Conservation (phyloP, 2,888 invertebrate genomes). For the Drosophila affinis region DNA sequence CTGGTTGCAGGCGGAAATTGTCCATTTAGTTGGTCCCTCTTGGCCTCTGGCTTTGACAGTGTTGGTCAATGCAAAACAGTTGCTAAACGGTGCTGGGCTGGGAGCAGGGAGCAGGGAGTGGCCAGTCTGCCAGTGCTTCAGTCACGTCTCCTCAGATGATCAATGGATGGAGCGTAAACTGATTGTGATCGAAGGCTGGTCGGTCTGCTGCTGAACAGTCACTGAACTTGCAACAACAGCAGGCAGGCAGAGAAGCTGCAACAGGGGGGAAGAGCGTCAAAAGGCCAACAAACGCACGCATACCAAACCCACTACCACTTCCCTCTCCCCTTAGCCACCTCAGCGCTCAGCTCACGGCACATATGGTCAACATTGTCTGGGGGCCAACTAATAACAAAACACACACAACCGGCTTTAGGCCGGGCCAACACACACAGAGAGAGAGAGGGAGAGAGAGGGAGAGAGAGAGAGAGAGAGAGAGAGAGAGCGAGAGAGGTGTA, state of each 20-base stretch:
- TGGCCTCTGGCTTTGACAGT: conserved; percentile 34
- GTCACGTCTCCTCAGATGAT: conserved; percentile 45
- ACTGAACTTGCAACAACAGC: conserved; percentile 52
- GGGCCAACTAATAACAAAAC: conserved; percentile 45
- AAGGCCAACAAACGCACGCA: conserved; percentile 52
- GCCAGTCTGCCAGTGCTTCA: background rate
- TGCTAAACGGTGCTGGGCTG: conserved; percentile 4
- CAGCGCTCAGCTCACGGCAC: conserved; percentile 14
- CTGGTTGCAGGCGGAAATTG: conserved; percentile 65
- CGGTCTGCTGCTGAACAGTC: conserved; percentile 26
- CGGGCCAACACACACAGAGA: conserved; percentile 29
- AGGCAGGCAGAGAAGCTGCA: conserved; percentile 6
- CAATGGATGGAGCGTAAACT: conserved; percentile 74
- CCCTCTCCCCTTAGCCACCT: too few species aligned
- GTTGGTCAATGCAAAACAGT: conserved; percentile 59
- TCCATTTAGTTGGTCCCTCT: conserved; percentile 47
- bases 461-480: conserved; percentile 26
- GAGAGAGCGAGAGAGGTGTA: conserved; percentile 17
- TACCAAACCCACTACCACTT: conserved; percentile 28
- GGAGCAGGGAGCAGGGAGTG: conserved; percentile 23
- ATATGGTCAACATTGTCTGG: conserved; percentile 56
- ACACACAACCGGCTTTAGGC: conserved; percentile 43
- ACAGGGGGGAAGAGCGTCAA: conserved; percentile 25
- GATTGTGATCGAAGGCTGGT: conserved; percentile 65
- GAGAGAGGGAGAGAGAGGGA: conserved; percentile 18